phyloP scores from a whole-genome alignment of 2,888 invertebrate species.

The Dermolepida albohirtum region DNA sequence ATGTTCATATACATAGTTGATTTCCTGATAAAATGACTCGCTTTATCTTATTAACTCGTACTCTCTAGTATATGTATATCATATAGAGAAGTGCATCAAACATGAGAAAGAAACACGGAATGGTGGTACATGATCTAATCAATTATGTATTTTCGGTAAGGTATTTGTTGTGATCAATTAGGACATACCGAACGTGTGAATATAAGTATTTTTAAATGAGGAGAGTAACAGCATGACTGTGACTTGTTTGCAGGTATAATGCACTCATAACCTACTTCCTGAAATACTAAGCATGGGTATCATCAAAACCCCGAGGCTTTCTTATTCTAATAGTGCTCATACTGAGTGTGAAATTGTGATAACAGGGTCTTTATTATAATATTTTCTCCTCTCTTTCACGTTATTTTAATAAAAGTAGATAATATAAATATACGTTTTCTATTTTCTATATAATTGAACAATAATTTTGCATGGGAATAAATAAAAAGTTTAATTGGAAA shows the following conservation, averaged over 20 bases:
- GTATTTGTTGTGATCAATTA: constrained; percentile 19
- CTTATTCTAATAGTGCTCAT: constrained; percentile 39
- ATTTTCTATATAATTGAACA: no score
- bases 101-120: not conserved
- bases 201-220: constrained; percentile 39
- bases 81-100: not conserved
- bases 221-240: constrained; percentile 32
- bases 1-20: no score
- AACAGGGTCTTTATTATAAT: constrained; percentile 6
- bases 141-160: constrained; percentile 17
- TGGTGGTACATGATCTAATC: constrained; percentile 2
- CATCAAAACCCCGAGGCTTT: constrained; percentile 20
- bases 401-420: no score
- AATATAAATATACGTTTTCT: no score
- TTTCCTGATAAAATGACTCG: no score
- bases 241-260: constrained; percentile 36
- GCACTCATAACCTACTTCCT: constrained; percentile 40
- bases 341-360: constrained; percentile 37
- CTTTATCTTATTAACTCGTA: no score
- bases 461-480: no score
- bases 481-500: no score
- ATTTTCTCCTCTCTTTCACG: no score
- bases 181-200: constrained; percentile 31
- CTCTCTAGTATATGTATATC: constrained; percentile 2
- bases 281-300: constrained; percentile 15